These are phyloP conservation scores for Tetanocera ferruginea DNA, from an alignment of 2,888 invertebrate species.

Conservation along the genomic window DNA sequence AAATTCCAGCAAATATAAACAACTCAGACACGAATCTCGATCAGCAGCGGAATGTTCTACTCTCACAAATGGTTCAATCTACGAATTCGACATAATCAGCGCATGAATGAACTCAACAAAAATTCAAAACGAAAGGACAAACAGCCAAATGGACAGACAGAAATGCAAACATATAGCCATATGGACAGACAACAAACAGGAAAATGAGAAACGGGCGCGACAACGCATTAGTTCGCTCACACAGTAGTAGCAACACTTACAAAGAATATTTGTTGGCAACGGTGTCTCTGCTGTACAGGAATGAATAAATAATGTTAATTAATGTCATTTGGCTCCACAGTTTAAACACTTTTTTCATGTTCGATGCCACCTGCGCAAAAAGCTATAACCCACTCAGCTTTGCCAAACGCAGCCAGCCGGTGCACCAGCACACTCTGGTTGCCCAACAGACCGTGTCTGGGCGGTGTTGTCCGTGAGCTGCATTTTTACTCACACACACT, in stretches of 20 bases:
- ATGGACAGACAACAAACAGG: background rate
- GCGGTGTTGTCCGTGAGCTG: background rate
- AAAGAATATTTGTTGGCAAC: slow-evolving; percentile 10
- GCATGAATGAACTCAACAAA: too few species aligned
- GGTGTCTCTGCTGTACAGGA: slow-evolving; percentile 4
- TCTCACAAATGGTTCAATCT: too few species aligned
- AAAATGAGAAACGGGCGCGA: background rate
- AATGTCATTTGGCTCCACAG: slow-evolving; percentile 20
- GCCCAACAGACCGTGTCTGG: background rate
- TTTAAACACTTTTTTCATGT: slow-evolving; percentile 13
- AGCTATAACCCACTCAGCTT: background rate
- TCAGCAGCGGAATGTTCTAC: too few species aligned
- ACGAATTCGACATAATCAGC: too few species aligned
- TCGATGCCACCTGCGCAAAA: background rate
- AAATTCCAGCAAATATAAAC: too few species aligned
- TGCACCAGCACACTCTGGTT: background rate
- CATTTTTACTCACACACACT: background rate
- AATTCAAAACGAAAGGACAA: too few species aligned
- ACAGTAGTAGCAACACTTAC: background rate
- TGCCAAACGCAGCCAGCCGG: background rate
- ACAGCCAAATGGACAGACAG: background rate
- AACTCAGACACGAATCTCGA: too few species aligned
- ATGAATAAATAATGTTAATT: slow-evolving; percentile 30
- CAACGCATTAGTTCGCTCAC: background rate
- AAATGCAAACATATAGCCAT: background rate